phyloP scores from a whole-genome alignment of 2,888 invertebrate species.

The Chrysolina haemoptera region DNA sequence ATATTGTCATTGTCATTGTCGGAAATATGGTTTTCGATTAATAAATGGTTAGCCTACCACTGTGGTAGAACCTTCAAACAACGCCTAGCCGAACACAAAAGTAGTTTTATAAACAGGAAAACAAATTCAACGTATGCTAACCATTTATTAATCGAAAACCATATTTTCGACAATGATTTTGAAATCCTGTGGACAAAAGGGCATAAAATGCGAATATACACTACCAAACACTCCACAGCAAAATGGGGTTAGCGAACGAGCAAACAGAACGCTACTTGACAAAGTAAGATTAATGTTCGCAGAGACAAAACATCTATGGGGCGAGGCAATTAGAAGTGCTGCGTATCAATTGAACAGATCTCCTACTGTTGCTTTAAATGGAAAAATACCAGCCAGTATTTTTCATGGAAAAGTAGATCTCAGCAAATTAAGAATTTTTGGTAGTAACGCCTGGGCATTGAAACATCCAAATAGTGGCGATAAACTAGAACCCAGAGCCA shows the following conservation, averaged over 20 bases:
- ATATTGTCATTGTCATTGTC: too few relatives aligned
- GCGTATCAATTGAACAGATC: neutral
- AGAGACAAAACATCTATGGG: neutral
- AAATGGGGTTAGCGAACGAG: conserved; percentile 10
- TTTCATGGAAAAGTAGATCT: neutral
- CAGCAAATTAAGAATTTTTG: neutral
- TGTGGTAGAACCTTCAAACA: too few relatives aligned
- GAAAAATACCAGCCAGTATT: neutral
- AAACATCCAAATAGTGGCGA: neutral
- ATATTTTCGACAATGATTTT: too few relatives aligned
- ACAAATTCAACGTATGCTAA: too few relatives aligned
- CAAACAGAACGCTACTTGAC: too few relatives aligned
- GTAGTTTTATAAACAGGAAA: too few relatives aligned
- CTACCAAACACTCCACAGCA: neutral
- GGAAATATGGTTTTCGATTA: too few relatives aligned
- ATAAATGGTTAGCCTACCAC: too few relatives aligned
- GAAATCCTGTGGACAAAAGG: too few relatives aligned
- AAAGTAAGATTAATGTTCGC: neutral
- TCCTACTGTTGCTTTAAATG: neutral
- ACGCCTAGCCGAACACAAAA: too few relatives aligned
- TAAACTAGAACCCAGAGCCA: neutral
- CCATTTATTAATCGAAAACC: too few relatives aligned
- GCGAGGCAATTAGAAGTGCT: neutral
- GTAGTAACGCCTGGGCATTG: neutral
- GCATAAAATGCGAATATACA: conserved; percentile 11